Evolutionary conservation across 2,888 invertebrate genomes (phyloP).

Genomic region (Gibbula magus): DNA sequence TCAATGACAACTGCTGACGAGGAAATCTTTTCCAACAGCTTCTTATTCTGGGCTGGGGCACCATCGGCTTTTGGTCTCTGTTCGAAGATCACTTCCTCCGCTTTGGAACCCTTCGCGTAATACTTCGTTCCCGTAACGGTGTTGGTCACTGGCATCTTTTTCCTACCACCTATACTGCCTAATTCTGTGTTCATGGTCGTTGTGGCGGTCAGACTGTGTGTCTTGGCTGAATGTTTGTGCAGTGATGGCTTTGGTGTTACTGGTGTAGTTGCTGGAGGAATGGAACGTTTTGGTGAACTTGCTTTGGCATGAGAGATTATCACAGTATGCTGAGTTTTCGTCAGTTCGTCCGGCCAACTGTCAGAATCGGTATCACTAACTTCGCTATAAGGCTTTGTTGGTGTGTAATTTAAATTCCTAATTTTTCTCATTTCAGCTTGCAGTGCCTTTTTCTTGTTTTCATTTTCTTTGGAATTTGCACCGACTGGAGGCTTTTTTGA

Average conservation of each 20-base stretch:
- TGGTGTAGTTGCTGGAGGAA: not conserved
- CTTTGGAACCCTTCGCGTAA: constrained; percentile 60
- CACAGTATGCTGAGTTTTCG: not conserved
- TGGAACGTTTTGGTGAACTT: not conserved
- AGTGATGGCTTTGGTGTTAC: not conserved
- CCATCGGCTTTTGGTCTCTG: constrained; percentile 62
- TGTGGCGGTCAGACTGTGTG: constrained; percentile 24
- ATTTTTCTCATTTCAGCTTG: constrained; percentile 30
- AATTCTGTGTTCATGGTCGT: constrained; percentile 29
- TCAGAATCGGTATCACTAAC: constrained; percentile 36
- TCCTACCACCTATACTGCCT: not conserved
- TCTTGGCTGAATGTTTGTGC: not conserved
- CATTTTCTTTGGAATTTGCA: not conserved
- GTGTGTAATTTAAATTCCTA: constrained; percentile 62
- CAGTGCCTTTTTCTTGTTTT: not conserved
- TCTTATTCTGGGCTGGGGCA: constrained; percentile 47
- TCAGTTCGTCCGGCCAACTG: not conserved
- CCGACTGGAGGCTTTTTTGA: constrained; percentile 6
- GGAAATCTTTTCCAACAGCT: constrained; percentile 32
- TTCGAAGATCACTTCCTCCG: constrained; percentile 51
- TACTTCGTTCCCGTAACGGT: constrained; percentile 50
- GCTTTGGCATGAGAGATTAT: not conserved
- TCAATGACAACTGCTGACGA: not conserved
- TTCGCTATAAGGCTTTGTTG: constrained; percentile 63
- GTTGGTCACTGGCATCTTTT: constrained; percentile 43